phyloP scores from a whole-genome alignment of 1,140 invertebrate genomes.

The Harpegnathos saltator region DNA sequence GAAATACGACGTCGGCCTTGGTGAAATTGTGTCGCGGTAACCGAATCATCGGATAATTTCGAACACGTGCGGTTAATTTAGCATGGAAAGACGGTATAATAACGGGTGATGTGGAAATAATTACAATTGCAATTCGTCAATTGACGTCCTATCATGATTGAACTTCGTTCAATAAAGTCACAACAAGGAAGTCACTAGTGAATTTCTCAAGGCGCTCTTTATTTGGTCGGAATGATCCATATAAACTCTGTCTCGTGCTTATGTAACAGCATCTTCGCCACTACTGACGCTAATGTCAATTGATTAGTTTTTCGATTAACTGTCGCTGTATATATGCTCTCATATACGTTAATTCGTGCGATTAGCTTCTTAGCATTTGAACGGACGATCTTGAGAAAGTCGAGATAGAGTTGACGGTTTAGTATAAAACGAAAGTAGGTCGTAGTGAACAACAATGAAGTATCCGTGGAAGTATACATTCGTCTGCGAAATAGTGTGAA shows the following conservation, averaged over 20 bases:
- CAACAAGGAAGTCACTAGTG: conserved; percentile 21
- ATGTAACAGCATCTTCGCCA: conserved; percentile 8
- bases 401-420: neutral
- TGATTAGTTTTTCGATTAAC: neutral
- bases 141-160: conserved; percentile 35
- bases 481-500: too few relatives aligned
- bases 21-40: conserved; percentile 6
- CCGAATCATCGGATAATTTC: conserved; percentile 27
- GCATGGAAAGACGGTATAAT: conserved; percentile 28
- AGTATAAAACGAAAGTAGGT: neutral
- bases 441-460: neutral
- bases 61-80: neutral
- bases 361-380: conserved; percentile 6
- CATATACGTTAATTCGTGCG: neutral
- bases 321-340: neutral
- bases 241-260: neutral
- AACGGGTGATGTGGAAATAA: neutral
- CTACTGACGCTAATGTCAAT: conserved; percentile 24
- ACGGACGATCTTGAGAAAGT: neutral
- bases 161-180: conserved; percentile 2
- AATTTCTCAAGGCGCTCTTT: conserved; percentile 20
- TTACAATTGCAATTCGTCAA: conserved; percentile 7
- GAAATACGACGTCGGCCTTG: neutral
- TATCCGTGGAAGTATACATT: too few relatives aligned
- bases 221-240: neutral